Conservation (phyloP, 2,888 invertebrate genomes). For the Tinea trinotella region DNA sequence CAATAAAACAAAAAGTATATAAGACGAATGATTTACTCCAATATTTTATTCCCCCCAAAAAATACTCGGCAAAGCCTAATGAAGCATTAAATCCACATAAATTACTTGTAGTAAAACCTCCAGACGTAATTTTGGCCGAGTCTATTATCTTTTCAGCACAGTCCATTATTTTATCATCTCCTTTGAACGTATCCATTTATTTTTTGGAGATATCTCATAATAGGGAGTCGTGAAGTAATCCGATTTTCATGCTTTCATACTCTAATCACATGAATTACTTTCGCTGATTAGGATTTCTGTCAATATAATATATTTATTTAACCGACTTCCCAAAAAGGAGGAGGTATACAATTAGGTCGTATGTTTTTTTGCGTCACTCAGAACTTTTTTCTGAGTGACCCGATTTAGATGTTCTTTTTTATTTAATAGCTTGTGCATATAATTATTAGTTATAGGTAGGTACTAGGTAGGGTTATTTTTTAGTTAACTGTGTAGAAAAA, state of each 20-base stretch:
- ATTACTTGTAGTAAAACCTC: slow-evolving; percentile 11
- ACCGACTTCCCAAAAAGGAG: too few species aligned
- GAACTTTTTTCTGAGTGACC: too few species aligned
- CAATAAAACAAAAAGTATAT: too few species aligned
- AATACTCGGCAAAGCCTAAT: not conserved
- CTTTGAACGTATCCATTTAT: slow-evolving; percentile 15
- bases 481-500: too few species aligned
- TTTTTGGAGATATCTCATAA: slow-evolving; percentile 11
- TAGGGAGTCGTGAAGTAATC: slow-evolving; percentile 3
- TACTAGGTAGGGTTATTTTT: too few species aligned
- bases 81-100: slow-evolving; percentile 10
- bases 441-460: too few species aligned
- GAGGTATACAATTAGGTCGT: too few species aligned
- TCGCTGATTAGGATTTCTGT: not conserved
- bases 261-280: not conserved
- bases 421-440: too few species aligned
- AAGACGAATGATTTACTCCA: too few species aligned
- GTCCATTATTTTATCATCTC: slow-evolving; percentile 14
- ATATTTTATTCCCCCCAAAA: not conserved
- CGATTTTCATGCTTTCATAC: not conserved
- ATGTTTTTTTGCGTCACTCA: too few species aligned
- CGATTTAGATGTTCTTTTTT: too few species aligned
- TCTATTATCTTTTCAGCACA: slow-evolving; percentile 15
- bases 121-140: slow-evolving; percentile 8
- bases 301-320: too few species aligned